Evolutionary conservation across 2,797 vertebrate genomes (phyloP).

Genomic region (Bradypus variegatus): DNA sequence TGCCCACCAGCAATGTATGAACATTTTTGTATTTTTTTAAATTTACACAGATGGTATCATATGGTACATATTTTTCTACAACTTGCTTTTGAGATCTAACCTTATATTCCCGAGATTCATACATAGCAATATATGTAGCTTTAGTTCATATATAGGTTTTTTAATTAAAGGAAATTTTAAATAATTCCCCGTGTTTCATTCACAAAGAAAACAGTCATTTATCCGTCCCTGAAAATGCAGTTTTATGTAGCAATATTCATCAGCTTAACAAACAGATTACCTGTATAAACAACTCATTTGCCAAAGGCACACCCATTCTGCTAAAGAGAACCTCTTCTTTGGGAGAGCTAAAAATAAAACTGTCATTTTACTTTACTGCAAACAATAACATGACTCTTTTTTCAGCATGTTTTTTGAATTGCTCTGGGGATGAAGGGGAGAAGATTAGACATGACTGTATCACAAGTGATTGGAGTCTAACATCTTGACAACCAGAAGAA

Average conservation of each 20-base stretch:
- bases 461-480: background rate
- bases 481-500: background rate
- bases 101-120: background rate
- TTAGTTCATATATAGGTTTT: background rate
- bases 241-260: conserved; percentile 23
- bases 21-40: background rate
- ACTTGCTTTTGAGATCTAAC: conserved; percentile 14
- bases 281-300: background rate
- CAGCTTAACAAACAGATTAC: background rate
- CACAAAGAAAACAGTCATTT: background rate
- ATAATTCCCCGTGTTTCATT: conserved; percentile 12
- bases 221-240: background rate
- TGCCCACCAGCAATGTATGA: background rate
- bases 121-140: background rate
- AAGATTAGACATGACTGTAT: background rate
- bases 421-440: background rate
- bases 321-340: background rate
- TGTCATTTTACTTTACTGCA: conserved; percentile 11
- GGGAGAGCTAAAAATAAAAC: background rate
- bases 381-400: background rate
- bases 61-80: background rate
- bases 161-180: conserved; percentile 6
- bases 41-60: background rate
- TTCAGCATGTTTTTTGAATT: background rate
- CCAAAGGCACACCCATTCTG: background rate